Base-by-base conservation (phyloP, 2,113 vertebrate species). In the Nansenia antarctica region DNA sequence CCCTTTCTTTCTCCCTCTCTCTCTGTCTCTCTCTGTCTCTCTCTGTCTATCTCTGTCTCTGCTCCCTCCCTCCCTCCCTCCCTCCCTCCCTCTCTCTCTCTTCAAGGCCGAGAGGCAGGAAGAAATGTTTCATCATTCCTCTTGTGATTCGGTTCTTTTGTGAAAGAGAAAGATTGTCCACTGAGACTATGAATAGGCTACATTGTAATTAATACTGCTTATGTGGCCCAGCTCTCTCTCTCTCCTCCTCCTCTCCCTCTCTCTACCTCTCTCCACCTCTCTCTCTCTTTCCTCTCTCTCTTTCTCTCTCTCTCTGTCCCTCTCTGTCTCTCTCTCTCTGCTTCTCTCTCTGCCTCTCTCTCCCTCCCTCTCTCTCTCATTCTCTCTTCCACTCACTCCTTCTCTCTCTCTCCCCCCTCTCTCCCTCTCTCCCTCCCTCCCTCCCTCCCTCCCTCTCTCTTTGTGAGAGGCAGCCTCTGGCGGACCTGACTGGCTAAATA, bases 311-410 rank as follows among this genome's bases (percentile, higher is more conserved):
- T 2, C 4, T 22, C 18, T 26, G 1, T 29, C 71, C 15, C 45
- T 47, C 39, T 58, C 58, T 15, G 20, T 15, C n/a, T n/a, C n/a
- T n/a, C n/a, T n/a, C n/a, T n/a, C n/a, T n/a, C n/a, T n/a, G n/a
- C 18, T 52, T 61, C 63, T 7, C 2, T 62, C 67, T 62, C 74
- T 76, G n/a, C n/a, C 24, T 1, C 34, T 3, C 11, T 54, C 58
- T 15, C 30, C 5, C 4, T 22, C 18, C 26, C 2, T 29, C 71
- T 11, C 45, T 47, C 39, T 58, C 58, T 15, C 30, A 15, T n/a
- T n/a, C n/a, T n/a, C n/a, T n/a, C n/a, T n/a, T n/a, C 18, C 57
- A 57, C 63, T 7, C 2, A 58, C 67, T 62, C 74, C 74, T 14
- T 1, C 34, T 3, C 11, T 54, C 58, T 15, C 30, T 2, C 4